phyloP scores from a whole-genome alignment of 2,113 vertebrate genomes.

The Oryzias javanicus region DNA sequence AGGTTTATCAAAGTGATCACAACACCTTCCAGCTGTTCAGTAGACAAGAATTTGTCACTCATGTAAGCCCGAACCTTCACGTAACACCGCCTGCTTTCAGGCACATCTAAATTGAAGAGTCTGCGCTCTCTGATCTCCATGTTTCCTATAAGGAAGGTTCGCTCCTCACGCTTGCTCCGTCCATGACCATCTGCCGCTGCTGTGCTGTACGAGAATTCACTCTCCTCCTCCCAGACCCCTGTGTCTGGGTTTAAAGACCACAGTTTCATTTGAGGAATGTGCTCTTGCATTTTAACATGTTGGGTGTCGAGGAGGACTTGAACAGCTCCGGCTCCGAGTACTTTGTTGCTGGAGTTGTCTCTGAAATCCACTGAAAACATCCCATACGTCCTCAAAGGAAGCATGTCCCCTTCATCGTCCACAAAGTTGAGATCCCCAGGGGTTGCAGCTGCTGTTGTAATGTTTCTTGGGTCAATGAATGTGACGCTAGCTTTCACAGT shows the following conservation, averaged over 20 bases:
- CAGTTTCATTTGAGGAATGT: slow-evolving; percentile 87
- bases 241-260: slow-evolving; percentile 92
- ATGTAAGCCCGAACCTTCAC: slow-evolving; percentile 94
- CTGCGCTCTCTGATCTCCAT: slow-evolving; percentile 92
- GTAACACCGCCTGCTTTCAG: slow-evolving; percentile 94
- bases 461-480: slow-evolving; percentile 91
- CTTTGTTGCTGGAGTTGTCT: slow-evolving; percentile 75
- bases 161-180: slow-evolving; percentile 87
- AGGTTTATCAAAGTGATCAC: slow-evolving; percentile 90
- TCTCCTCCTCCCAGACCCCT: slow-evolving; percentile 93
- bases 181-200: slow-evolving; percentile 29
- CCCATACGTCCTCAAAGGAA: slow-evolving; percentile 90
- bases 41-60: slow-evolving; percentile 88
- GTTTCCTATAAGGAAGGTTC: slow-evolving; percentile 91
- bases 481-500: slow-evolving; percentile 90
- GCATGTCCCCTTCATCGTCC: slow-evolving; percentile 84
- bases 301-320: slow-evolving; percentile 84
- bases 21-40: slow-evolving; percentile 91
- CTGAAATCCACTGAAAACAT: slow-evolving; percentile 94
- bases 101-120: slow-evolving; percentile 95
- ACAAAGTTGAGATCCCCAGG: slow-evolving; percentile 92
- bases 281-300: slow-evolving; percentile 88
- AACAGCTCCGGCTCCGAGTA: slow-evolving; percentile 81
- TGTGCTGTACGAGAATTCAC: slow-evolving; percentile 72
- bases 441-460: slow-evolving; percentile 79